Evolutionary conservation across 92 coral and sea anemone species (phyloP), one percentile per base, ranked within the genome.

Genomic region (Metridium senile): DNA sequence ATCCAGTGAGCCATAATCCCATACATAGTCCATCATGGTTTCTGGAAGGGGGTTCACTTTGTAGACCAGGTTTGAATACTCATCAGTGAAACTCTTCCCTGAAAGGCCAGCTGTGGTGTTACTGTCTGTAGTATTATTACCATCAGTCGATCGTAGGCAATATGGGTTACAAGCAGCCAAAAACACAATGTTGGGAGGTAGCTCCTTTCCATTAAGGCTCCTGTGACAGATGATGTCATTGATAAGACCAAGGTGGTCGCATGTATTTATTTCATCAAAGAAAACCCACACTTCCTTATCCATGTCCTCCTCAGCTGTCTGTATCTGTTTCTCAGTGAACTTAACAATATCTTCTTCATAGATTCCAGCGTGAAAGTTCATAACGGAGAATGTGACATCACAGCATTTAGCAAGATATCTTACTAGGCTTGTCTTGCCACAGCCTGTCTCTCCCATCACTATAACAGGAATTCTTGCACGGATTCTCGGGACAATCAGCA

Each of bases 371-470:
- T 91, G 97, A 65, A 91, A 82, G 70, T 88, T 88, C 72, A 81
- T 77, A 9, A 81, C 87, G 32, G 54, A 67, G 58, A 91, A 74
- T 2, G 62, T 73, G 27, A 85, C 91, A 23, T 82, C 84, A 78
- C 97, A 91, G 26, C 84, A 83, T 70, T 70, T 82, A 6, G 97
- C 97, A 32, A 91, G 89, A 68, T 91, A 91, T 68, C 90, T 78
- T 31, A 88, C 92, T 33, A 91, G 80, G 72, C 97, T 91, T 22
- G 97, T 91, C 57, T 91, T 91, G 1, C 97, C 97, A 57, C 97
- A 91, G 62, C 97, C 97, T 25, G 97, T 91, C 82, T 91, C 97
- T 16, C 97, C 97, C 97, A 91, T 91, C n/a, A 91, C 86, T 39
- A 91, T 88, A 27, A 91, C 92, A 6, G 97, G 97, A 62, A 88